Conservation (phyloP, 37 sponge, comb jelly and placozoan species). For the Corticium candelabrum region DNA sequence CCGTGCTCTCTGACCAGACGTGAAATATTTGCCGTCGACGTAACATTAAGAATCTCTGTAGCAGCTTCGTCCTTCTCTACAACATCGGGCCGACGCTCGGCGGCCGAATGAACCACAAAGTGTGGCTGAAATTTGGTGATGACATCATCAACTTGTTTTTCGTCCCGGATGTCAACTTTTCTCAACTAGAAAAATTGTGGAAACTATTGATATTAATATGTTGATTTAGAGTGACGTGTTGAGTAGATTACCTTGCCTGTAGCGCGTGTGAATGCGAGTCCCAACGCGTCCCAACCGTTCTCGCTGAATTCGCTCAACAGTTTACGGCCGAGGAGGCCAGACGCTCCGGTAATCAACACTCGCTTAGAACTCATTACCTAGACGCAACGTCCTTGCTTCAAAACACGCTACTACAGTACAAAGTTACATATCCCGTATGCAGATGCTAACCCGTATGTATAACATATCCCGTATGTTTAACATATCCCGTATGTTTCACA, state of each 20-base stretch:
- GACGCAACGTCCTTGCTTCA: too few relatives aligned
- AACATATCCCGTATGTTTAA: too few relatives aligned
- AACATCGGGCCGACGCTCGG: constrained; percentile 80
- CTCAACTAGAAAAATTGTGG: neutral
- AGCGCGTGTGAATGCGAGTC: constrained; percentile 63
- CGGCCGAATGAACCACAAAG: constrained; percentile 72
- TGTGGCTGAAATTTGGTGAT: constrained; percentile 40
- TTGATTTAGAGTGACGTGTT: too few relatives aligned
- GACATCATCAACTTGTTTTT: constrained; percentile 24
- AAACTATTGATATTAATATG: too few relatives aligned
- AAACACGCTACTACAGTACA: too few relatives aligned
- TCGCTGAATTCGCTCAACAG: constrained; percentile 23
- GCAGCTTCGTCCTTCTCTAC: constrained; percentile 41
- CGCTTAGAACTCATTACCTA: constrained; percentile 16
- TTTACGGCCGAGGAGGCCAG: constrained; percentile 72
- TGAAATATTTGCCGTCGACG: constrained; percentile 37
- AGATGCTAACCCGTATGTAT: too few relatives aligned
- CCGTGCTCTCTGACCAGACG: constrained; percentile 17
- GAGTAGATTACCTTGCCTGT: constrained; percentile 20
- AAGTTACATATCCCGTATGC: too few relatives aligned
- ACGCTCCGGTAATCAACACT: constrained; percentile 78
- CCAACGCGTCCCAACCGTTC: constrained; percentile 42
- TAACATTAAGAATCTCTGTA: constrained; percentile 45
- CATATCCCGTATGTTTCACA: too few relatives aligned
- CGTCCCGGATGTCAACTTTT: constrained; percentile 48